phyloP scores from a whole-genome alignment of 1,140 invertebrate species.

The Drosophila carrolli region DNA sequence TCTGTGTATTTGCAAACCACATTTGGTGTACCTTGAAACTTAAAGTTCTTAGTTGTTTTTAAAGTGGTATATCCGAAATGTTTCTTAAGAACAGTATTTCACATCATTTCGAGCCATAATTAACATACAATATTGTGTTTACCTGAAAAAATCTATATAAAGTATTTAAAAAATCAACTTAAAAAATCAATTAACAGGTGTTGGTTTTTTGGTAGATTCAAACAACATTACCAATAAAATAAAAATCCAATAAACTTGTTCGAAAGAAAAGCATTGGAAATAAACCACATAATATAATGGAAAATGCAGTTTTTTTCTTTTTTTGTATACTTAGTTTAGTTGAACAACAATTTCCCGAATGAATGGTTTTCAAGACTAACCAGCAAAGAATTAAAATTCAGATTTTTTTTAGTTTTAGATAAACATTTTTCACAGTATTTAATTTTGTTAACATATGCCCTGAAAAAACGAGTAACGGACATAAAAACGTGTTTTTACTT shows the following conservation, averaged over 20 bases:
- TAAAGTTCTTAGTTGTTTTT: background rate
- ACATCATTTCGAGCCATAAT: background rate
- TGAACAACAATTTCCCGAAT: conserved; percentile 2
- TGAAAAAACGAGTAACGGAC: no score
- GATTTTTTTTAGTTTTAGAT: background rate
- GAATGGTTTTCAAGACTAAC: background rate
- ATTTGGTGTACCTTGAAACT: no score
- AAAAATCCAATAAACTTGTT: conserved; percentile 5
- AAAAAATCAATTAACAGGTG: background rate
- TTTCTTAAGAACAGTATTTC: background rate
- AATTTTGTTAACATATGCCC: background rate
- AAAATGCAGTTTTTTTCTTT: conserved; percentile 4
- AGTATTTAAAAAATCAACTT: background rate
- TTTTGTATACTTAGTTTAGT: conserved; percentile 9
- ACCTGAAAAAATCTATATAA: background rate
- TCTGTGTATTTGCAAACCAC: no score
- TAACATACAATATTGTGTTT: background rate
- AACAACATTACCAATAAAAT: conserved; percentile 3
- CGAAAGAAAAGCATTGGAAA: conserved; percentile 10
- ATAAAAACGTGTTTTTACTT: conserved; percentile 30
- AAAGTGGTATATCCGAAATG: background rate
- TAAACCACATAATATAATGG: conserved; percentile 1
- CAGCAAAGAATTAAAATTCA: background rate
- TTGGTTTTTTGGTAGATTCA: background rate
- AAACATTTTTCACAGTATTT: conserved; percentile 4